Percentiles rank a stretch among this genome's conserved stretches.
phyloP scores from a whole-genome alignment of 2,888 invertebrate species.

The Drosophila borborema region DNA sequence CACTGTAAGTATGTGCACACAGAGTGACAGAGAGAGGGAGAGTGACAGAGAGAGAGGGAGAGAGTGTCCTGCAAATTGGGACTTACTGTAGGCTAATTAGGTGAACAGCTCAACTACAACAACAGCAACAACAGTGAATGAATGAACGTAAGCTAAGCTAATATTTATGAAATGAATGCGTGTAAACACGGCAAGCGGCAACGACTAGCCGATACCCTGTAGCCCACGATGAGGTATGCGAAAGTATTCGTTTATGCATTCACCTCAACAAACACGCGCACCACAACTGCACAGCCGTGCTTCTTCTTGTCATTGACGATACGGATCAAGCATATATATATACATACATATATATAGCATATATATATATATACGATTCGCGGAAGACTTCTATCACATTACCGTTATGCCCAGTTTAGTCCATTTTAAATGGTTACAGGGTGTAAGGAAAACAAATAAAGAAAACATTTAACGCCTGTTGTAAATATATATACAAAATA shows the following conservation, averaged over 20 bases:
- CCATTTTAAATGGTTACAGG: slow-evolving; percentile 13
- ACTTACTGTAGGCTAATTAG: slow-evolving; percentile 8
- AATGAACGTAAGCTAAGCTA: slow-evolving; percentile 46
- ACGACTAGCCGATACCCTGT: slow-evolving; percentile 14
- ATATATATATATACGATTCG: slow-evolving; percentile 6
- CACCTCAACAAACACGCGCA: background rate
- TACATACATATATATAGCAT: background rate
- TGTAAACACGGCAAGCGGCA: slow-evolving; percentile 49
- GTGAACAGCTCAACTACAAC: slow-evolving; percentile 2
- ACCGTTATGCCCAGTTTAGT: background rate
- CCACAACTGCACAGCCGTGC: background rate
- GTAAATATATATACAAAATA: slow-evolving; percentile 42
- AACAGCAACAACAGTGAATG: background rate
- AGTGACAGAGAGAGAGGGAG: too few relatives aligned
- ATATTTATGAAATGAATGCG: slow-evolving; percentile 52
- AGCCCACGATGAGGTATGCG: background rate
- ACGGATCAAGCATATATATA: background rate
- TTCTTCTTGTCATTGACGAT: background rate
- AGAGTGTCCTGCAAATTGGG: background rate
- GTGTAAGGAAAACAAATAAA: slow-evolving; percentile 8
- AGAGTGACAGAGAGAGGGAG: background rate
- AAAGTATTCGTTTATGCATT: background rate
- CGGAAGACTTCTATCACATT: slow-evolving; percentile 5
- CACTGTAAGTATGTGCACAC: slow-evolving; percentile 61
- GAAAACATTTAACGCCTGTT: slow-evolving; percentile 23